Base-by-base conservation (phyloP, 2,797 vertebrate species). In the Alosa sapidissima region DNA sequence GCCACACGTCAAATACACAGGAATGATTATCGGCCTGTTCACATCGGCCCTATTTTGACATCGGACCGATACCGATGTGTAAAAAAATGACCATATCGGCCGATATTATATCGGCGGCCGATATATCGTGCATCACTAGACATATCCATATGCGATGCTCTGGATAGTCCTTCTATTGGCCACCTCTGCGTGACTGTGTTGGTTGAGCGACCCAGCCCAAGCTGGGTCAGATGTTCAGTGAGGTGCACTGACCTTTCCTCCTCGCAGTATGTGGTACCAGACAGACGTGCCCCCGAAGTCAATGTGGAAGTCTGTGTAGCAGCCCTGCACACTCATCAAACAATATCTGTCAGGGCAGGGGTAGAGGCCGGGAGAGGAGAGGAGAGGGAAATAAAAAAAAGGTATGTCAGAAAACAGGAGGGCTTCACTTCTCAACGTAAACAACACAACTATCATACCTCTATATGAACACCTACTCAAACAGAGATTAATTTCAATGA, bases 281-380 rank as follows among this genome's bases (percentile, higher is more conserved):
- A 99, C 98, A 0, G 98, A 99, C 0, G 98, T 99, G 28, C 98
- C 98, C 85, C 98, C 98, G 0, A 99, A 99, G 93, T 99, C 98
- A 41, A 99, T 97, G 60, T 99, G 98, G 91, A 99, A 99, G 93
- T 99, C 98, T 78, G 98, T 99, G 92, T 97, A 99, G 94, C 98
- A 99, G 91, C 98, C 98, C 90, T 97, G 97, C 9, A 99, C 98
- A 58, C 98, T 99, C 98, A 99, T 99, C 88, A 99, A 93, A 91
- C 98, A 99, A 92, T 99, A 99, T 82, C 98, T 99, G 91, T 81
- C 5, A 49, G 36, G 87, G 14, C 86, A 62, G 82, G 11, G n/a
- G n/a, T n/a, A 28, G 81, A 33, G 2, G 48, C 19, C n/a, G 14
- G 52, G 21, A 3, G 54, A 21, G 54, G 19, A 83, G 33, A 24